Conservation (phyloP, 2,797 vertebrate species). For the Phyllotis vaccarum region DNA sequence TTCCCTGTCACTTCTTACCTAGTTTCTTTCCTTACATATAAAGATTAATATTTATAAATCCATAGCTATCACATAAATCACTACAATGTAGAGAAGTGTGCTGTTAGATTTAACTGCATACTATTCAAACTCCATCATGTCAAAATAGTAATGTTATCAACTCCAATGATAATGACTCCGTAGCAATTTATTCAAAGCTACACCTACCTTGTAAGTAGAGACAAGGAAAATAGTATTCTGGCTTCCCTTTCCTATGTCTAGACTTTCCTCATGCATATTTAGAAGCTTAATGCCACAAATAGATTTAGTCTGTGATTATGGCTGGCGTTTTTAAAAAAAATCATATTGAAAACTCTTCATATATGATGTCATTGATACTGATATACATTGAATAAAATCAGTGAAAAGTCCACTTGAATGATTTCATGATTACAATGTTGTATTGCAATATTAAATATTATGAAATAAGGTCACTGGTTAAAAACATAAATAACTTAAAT, state of each 20-base stretch:
- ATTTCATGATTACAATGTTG: background rate
- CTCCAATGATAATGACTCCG: background rate
- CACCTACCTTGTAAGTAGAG: background rate
- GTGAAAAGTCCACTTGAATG: background rate
- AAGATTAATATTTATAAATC: background rate
- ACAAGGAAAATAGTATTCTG: background rate
- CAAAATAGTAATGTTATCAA: background rate
- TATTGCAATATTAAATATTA: background rate
- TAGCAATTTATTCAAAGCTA: background rate
- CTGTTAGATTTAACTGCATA: background rate
- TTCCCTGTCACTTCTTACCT: background rate
- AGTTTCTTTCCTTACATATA: background rate
- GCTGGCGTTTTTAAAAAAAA: background rate
- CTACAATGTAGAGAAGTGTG: background rate
- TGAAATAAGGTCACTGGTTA: background rate
- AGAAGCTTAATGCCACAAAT: background rate
- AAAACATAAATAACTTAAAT: constrained; percentile 47
- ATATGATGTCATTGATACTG: background rate
- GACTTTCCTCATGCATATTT: background rate
- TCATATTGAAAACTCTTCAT: background rate
- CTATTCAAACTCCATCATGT: background rate
- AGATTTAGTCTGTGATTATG: background rate
- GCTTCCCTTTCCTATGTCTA: background rate
- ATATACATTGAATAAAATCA: background rate
- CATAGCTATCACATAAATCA: background rate